Evolutionary conservation across 2,113 vertebrate genomes (phyloP).

Genomic region (Tor tambroides): DNA sequence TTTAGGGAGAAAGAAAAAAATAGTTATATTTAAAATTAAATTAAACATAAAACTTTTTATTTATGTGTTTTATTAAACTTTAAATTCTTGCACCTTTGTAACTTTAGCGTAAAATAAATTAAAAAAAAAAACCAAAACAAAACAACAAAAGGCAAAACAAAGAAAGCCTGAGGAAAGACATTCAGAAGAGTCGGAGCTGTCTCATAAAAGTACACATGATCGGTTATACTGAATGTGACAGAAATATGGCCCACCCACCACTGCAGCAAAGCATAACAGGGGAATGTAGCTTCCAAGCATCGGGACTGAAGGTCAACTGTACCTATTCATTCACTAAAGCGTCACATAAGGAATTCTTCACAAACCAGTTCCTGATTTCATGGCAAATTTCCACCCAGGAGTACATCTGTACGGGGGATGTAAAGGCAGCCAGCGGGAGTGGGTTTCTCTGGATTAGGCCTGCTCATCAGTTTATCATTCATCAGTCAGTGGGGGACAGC

Average conservation of each 20-base stretch:
- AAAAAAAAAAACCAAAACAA: background rate
- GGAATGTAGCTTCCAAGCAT: slow-evolving; percentile 59
- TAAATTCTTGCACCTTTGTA: background rate
- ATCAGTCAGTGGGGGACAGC: slow-evolving; percentile 66
- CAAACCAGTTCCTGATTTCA: slow-evolving; percentile 74
- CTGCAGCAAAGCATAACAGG: slow-evolving; percentile 53
- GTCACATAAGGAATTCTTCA: slow-evolving; percentile 69
- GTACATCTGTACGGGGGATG: slow-evolving; percentile 73
- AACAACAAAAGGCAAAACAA: background rate
- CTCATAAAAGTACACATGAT: background rate
- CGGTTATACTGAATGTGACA: slow-evolving; percentile 38
- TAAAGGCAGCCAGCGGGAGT: slow-evolving; percentile 69
- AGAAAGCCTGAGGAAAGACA: background rate
- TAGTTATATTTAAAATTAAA: no score
- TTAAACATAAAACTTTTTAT: no score
- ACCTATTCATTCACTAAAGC: slow-evolving; percentile 60
- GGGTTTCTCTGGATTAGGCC: slow-evolving; percentile 72
- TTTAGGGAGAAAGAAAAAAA: no score
- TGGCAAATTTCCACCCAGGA: slow-evolving; percentile 71
- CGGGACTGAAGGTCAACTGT: slow-evolving; percentile 58
- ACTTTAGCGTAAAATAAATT: background rate
- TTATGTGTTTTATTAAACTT: background rate
- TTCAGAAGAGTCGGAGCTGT: background rate
- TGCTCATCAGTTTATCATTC: slow-evolving; percentile 79
- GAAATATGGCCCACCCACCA: slow-evolving; percentile 62